phyloP scores from a whole-genome alignment of 2,113 vertebrate species.

The Hystrix brachyura region DNA sequence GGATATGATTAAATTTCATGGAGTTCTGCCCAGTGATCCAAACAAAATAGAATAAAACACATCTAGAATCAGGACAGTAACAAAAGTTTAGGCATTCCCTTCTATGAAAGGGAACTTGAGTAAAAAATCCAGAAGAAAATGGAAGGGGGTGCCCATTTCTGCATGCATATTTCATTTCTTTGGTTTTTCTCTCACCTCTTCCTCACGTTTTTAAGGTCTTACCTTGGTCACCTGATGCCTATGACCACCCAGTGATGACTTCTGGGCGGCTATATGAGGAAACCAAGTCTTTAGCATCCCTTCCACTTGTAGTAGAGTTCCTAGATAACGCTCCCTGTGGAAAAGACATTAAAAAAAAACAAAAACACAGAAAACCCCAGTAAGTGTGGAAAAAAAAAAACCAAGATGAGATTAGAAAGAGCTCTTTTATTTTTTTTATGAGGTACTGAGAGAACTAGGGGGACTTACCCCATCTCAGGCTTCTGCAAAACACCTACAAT shows the following conservation, averaged over 20 bases:
- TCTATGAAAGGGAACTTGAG: background rate
- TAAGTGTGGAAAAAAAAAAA: conserved; percentile 33
- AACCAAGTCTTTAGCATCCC: conserved; percentile 96
- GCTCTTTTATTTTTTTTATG: background rate
- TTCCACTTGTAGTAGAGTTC: conserved; percentile 95
- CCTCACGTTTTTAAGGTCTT: conserved; percentile 23
- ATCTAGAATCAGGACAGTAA: conserved; percentile 19
- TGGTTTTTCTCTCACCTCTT: background rate
- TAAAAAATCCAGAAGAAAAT: background rate
- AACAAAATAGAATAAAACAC: background rate
- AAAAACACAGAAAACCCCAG: background rate
- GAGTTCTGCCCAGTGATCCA: background rate
- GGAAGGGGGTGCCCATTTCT: background rate
- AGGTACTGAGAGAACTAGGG: background rate
- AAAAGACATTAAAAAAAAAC: background rate
- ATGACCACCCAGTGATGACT: background rate
- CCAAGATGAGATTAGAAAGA: background rate
- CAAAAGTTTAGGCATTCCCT: background rate
- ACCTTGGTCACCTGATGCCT: conserved; percentile 85
- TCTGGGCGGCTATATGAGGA: conserved; percentile 88
- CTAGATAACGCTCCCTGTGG: conserved; percentile 93
- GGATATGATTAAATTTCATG: background rate
- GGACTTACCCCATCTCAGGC: conserved; percentile 93
- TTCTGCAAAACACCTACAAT: conserved; percentile 96
- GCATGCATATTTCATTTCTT: background rate